phyloP scores from a whole-genome alignment of 2,113 vertebrate species.

The Irena cyanogastra region DNA sequence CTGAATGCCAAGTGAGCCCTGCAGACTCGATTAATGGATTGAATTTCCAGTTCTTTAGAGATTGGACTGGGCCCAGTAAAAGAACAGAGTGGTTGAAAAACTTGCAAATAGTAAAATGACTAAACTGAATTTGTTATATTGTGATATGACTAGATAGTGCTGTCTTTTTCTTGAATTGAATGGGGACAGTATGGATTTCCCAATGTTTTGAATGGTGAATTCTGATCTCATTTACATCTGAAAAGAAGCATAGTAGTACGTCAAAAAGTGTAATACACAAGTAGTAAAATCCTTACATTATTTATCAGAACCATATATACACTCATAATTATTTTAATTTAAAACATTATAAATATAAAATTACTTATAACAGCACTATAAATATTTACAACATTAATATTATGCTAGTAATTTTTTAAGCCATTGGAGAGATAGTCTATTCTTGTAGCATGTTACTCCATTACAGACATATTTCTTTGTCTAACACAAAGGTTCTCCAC shows the following conservation, averaged over 20 bases:
- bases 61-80: not conserved
- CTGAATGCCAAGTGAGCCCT: not conserved
- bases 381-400: not conserved
- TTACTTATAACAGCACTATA: not conserved
- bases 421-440: not conserved
- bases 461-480: not conserved
- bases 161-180: not conserved
- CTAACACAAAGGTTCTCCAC: not conserved
- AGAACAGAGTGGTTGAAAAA: not conserved
- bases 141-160: not conserved
- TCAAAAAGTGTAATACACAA: not conserved
- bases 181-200: not conserved
- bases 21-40: not conserved
- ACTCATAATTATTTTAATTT: not conserved
- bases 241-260: not conserved
- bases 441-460: not conserved
- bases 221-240: not conserved
- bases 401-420: not conserved
- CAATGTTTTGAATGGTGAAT: not conserved
- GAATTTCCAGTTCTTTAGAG: not conserved
- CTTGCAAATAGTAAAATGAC: not conserved
- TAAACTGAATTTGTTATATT: not conserved
- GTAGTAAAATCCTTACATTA: not conserved
- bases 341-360: not conserved
- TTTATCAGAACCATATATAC: not conserved